A percentile compares a stretch with the other conserved stretches of the same genome.
These are phyloP conservation scores for Tauraco erythrolophus DNA, from an alignment of 2,113 vertebrate species.

Conservation along the genomic window DNA sequence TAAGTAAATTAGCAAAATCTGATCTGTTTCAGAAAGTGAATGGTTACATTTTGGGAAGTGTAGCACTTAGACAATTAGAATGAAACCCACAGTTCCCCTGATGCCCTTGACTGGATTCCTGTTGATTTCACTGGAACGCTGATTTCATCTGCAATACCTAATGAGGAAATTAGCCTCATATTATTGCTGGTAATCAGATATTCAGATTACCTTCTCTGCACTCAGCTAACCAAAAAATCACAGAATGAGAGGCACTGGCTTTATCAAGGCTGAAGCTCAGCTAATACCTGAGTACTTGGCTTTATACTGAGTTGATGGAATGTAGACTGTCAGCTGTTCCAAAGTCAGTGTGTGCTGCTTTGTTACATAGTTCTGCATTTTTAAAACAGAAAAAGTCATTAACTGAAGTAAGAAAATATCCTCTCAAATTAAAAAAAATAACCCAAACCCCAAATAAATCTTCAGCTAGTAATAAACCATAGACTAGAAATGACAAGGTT, in stretches of 20 bases:
- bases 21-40: background rate
- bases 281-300: background rate
- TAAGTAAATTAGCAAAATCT: background rate
- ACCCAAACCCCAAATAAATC: background rate
- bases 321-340: background rate
- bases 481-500: background rate
- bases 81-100: background rate
- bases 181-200: background rate
- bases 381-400: background rate
- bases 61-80: background rate
- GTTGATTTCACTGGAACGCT: background rate
- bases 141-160: background rate
- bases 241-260: background rate
- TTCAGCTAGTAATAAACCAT: background rate
- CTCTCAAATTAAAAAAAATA: background rate
- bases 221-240: background rate
- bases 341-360: background rate
- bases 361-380: background rate
- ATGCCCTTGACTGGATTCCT: background rate
- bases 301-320: background rate
- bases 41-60: background rate
- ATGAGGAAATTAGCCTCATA: background rate
- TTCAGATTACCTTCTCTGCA: background rate
- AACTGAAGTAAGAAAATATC: background rate
- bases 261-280: background rate